Evolutionary conservation across 1,140 invertebrate species (phyloP).

Genomic region (Paraescarpia echinospica): DNA sequence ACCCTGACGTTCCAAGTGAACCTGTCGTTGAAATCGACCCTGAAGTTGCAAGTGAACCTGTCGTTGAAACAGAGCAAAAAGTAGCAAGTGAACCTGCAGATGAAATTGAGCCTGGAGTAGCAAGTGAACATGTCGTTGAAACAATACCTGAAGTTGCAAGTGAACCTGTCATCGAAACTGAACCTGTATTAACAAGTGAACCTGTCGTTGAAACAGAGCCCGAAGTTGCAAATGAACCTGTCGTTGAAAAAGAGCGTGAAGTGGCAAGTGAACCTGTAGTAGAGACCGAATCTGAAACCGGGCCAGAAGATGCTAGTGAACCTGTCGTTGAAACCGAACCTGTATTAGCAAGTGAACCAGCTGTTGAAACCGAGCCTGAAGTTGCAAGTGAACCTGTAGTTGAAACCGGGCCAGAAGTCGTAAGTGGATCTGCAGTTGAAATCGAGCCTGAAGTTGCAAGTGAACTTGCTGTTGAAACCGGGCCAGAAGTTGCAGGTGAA

Average conservation of each 20-base stretch:
- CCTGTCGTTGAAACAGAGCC: neutral
- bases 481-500: neutral
- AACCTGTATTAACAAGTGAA: neutral
- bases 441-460: too few relatives aligned
- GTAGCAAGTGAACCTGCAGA: neutral
- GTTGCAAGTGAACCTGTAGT: too few relatives aligned
- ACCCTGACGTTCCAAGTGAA: neutral
- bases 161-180: neutral
- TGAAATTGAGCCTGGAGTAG: neutral
- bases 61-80: neutral
- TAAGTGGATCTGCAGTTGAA: neutral
- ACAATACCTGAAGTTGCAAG: neutral
- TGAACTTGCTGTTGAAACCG: neutral
- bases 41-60: slow-evolving; percentile 14
- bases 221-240: slow-evolving; percentile 9
- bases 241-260: neutral
- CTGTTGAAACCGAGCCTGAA: neutral
- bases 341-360: neutral
- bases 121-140: slow-evolving; percentile 2
- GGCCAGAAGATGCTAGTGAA: too few relatives aligned
- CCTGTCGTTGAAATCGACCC: neutral
- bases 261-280: neutral
- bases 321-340: too few relatives aligned
- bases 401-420: too few relatives aligned
- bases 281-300: too few relatives aligned